Evolutionary conservation across 2,888 invertebrate genomes (phyloP).

Genomic region (Pegoplata infirma): DNA sequence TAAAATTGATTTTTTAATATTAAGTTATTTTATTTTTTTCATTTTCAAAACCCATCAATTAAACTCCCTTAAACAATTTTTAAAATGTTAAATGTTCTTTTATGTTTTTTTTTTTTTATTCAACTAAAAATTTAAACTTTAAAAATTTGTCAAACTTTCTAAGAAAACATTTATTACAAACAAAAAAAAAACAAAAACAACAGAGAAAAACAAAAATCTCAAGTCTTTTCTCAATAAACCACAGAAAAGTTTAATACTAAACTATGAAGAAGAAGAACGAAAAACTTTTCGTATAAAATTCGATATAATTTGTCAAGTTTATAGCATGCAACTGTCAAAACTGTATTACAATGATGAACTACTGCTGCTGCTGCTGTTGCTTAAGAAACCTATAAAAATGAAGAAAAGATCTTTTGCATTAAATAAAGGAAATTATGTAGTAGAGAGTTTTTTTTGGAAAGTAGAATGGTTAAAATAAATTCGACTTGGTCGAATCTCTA

Average conservation of each 20-base stretch:
- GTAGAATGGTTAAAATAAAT: too few species aligned
- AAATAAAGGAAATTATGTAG: too few species aligned
- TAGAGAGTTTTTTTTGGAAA: too few species aligned
- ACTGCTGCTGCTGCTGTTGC: too few species aligned
- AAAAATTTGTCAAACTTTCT: background rate
- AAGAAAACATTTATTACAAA: background rate
- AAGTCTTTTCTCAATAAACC: conserved; percentile 28
- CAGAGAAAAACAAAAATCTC: background rate
- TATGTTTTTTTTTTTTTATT: too few species aligned
- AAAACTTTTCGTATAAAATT: conserved; percentile 61
- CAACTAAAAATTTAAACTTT: background rate
- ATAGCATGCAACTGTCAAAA: conserved; percentile 53
- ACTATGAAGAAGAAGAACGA: conserved; percentile 20
- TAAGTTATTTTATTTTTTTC: too few species aligned
- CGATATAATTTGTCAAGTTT: conserved; percentile 60
- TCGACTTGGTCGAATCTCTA: too few species aligned
- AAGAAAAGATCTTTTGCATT: too few species aligned
- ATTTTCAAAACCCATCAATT: background rate
- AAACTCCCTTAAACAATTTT: background rate
- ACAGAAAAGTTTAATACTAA: conserved; percentile 39
- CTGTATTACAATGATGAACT: conserved; percentile 54
- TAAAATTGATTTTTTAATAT: too few species aligned
- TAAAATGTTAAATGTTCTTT: background rate
- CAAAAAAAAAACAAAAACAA: too few species aligned
- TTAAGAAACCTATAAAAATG: background rate